A percentile compares a stretch with the other conserved stretches of the same genome.
These are phyloP conservation scores for Bacillus rossius DNA, from an alignment of 1,140 invertebrate genomes.

Conservation along the genomic window DNA sequence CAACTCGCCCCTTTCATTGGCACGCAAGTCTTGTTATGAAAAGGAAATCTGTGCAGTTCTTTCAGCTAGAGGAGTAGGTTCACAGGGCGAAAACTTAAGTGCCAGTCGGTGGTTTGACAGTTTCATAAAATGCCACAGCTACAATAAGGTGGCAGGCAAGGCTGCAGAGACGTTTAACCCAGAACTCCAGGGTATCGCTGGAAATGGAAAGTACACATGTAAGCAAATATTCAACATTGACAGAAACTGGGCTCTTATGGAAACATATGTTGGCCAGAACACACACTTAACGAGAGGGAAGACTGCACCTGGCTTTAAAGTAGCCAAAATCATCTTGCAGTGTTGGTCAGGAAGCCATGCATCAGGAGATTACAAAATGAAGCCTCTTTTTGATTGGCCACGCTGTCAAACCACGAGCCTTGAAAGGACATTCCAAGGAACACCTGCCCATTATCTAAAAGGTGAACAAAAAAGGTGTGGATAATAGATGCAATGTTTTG, in stretches of 20 bases:
- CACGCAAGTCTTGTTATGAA: too few species aligned
- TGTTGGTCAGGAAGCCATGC: constrained; percentile 40
- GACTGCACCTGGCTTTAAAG: constrained; percentile 38
- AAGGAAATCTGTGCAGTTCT: too few species aligned
- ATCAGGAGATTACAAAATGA: constrained; percentile 38
- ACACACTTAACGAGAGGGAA: constrained; percentile 37
- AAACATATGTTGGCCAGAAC: constrained; percentile 43
- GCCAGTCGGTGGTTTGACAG: constrained; percentile 39
- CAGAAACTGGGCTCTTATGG: constrained; percentile 43
- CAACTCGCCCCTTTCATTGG: too few species aligned
- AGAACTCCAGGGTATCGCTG: constrained; percentile 36
- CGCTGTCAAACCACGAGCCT: constrained; percentile 36
- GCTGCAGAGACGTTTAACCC: constrained; percentile 31
- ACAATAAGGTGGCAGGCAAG: constrained; percentile 34
- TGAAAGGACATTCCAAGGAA: constrained; percentile 37
- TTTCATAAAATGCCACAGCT: constrained; percentile 33
- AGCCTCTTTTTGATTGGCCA: constrained; percentile 42
- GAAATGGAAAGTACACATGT: constrained; percentile 34
- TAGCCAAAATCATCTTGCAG: constrained; percentile 41
- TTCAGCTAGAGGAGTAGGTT: too few species aligned
- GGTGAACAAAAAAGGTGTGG: constrained; percentile 41
- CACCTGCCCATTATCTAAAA: constrained; percentile 39
- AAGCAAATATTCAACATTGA: constrained; percentile 42
- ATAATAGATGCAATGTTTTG: constrained; percentile 37
- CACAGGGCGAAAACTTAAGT: constrained; percentile 20